Base-by-base conservation (phyloP, 2,888 invertebrate genomes). In the Reticulitermes lucifugus region DNA sequence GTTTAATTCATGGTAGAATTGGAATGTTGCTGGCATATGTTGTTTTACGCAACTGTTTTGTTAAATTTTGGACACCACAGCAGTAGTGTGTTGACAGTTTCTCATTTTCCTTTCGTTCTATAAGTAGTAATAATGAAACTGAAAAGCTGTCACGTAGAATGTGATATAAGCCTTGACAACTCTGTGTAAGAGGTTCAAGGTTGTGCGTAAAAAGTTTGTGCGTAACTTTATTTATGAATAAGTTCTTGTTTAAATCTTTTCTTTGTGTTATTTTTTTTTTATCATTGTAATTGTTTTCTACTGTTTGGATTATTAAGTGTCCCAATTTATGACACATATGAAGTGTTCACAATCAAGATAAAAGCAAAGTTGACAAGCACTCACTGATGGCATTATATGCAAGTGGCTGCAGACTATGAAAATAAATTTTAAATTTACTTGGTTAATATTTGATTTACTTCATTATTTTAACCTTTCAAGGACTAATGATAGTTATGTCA, bases 201-300 rank as follows among this genome's bases (percentile, higher is more conserved):
- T 73, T 73, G 73, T 73, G 73, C 73, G 73, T 73, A 73, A 14
- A 18, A 41, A 41, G 3, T 73, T 73, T 73, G 73, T 73, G 73
- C 73, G 73, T 73, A 41, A 35, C 41, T 73, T 73, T 73, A 14
- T 29, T 3, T 73, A 14, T 41, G 73, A 65, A n/a, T 65, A n/a
- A 55, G n/a, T 65, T 65, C 25, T 65, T 65, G 65, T 65, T 65
- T 65, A 9, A 65, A 7, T 60, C 60, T 60, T 12, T 46, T 46
- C 4, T 46, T 46, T 46, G 65, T 65, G 65, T 65, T 65, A n/a
- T 65, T 60, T 60, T 60, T 21, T 65, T 7, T 25, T 65, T 65
- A 10, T 55, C 55, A 18, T 55, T 18, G 12, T 55, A 55, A 55
- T 14, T 1, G 14, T 14, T 55, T 18, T 55, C 55, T 55, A 55